Evolutionary conservation across 2,888 invertebrate genomes (phyloP).

Genomic region (Cremastinae sp.): DNA sequence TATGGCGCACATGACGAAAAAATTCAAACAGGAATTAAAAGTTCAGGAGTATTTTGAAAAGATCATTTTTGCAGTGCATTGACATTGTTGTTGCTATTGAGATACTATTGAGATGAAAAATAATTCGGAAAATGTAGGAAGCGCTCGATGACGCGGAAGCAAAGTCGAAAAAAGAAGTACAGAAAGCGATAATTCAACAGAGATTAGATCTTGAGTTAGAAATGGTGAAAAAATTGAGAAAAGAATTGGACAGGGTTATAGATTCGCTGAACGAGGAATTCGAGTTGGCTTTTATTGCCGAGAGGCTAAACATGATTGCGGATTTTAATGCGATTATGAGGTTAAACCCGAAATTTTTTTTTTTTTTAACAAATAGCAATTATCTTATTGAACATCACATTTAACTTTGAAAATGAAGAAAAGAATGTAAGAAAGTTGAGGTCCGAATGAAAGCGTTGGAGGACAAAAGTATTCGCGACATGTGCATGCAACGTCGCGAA

Average conservation of each 20-base stretch:
- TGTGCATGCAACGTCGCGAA: conserved; percentile 62
- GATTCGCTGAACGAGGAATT: conserved; percentile 66
- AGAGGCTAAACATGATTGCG: conserved; percentile 70
- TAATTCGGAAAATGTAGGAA: conserved; percentile 54
- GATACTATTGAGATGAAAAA: not conserved
- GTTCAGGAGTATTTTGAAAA: conserved; percentile 62
- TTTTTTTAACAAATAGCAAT: too few relatives aligned
- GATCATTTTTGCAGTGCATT: too few relatives aligned
- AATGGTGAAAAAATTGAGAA: conserved; percentile 69
- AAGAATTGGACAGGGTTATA: conserved; percentile 67
- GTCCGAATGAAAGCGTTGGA: conserved; percentile 61
- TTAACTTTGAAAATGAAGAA: too few relatives aligned
- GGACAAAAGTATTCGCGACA: conserved; percentile 59
- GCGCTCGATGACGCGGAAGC: conserved; percentile 59
- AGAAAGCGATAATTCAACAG: conserved; percentile 66
- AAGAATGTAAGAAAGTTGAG: conserved; percentile 64
- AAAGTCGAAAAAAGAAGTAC: conserved; percentile 63
- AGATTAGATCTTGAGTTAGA: conserved; percentile 66
- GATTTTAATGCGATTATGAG: conserved; percentile 73
- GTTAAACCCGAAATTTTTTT: conserved; percentile 55
- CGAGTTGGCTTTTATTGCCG: conserved; percentile 62
- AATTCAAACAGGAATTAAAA: too few relatives aligned
- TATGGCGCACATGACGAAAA: too few relatives aligned
- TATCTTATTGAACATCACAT: too few relatives aligned
- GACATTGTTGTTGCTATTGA: too few relatives aligned